Evolutionary conservation across 2,113 vertebrate genomes (phyloP).

Genomic region (Oncorhynchus kisutch): DNA sequence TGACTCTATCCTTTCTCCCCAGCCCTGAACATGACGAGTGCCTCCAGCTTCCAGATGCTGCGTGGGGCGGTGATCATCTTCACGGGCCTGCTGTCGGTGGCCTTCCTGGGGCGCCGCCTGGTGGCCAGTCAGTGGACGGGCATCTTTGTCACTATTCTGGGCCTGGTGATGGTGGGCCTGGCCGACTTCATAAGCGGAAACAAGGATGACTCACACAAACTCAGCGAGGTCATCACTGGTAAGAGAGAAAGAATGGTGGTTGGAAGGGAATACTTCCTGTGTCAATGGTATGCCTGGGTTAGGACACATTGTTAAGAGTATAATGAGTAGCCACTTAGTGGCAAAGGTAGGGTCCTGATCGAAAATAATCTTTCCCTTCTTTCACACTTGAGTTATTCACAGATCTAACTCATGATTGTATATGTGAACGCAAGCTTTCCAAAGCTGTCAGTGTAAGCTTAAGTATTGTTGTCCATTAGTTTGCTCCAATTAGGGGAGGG

Average conservation of each 20-base stretch:
- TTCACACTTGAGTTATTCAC: too few species aligned
- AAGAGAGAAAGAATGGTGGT: neutral
- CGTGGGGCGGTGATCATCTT: constrained; percentile 91
- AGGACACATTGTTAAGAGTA: too few species aligned
- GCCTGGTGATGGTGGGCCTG: constrained; percentile 87
- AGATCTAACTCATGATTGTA: too few species aligned
- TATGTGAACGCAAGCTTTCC: too few species aligned
- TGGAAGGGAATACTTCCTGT: neutral
- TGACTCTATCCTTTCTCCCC: neutral
- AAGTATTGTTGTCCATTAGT: too few species aligned
- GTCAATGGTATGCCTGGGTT: neutral
- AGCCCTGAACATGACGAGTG: constrained; percentile 95
- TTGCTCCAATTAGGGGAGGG: too few species aligned
- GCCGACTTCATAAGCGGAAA: constrained; percentile 78
- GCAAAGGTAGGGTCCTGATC: too few species aligned
- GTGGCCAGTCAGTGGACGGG: constrained; percentile 84
- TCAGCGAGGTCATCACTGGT: constrained; percentile 90
- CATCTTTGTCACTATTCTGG: constrained; percentile 86
- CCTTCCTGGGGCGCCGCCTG: constrained; percentile 84
- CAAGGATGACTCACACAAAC: constrained; percentile 63
- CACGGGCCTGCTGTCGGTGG: constrained; percentile 89
- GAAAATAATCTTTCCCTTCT: too few species aligned
- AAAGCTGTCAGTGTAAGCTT: too few species aligned
- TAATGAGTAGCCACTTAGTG: too few species aligned
- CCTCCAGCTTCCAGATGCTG: constrained; percentile 97